Evolutionary conservation across 2,113 vertebrate species (phyloP), one percentile per base, ranked within the genome.

Genomic region (Oncorhynchus clarkii): DNA sequence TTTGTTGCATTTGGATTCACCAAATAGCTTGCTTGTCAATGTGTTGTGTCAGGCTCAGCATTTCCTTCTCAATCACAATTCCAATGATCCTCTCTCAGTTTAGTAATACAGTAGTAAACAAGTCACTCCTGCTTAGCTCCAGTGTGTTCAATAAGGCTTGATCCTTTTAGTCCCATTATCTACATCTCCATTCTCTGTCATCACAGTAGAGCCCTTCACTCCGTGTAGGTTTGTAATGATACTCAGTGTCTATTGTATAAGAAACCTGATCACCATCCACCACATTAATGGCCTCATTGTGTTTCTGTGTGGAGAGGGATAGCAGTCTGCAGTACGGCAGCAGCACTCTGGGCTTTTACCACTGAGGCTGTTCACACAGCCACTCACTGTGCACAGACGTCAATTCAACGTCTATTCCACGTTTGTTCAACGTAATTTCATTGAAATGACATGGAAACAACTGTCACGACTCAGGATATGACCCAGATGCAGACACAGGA

Each of bases 41-140:
- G 67, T 13, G 14, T 79, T 79, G 67, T 77, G 81, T 54, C 51
- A 67, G 68, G 51, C 57, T n/a, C 7, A 76, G 77, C 80, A 34
- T 85, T 83, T 85, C 79, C 71, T 6, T 82, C 59, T 54, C 64
- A 18, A 6, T 20, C 62, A 18, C 34, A 71, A 62, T 62, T 62
- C n/a, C 7, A 62, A 24, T 62, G n/a, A 62, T 62, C 22, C 59
- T 62, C 5, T 11, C 59, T 62, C n/a, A 7, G n/a, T 62, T 24
- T 22, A 62, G n/a, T 62, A 22, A 22, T 3, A 7, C 18, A 62
- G 18, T 22, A 62, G 59, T 62, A 62, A 62, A 62, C 18, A n/a
- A 24, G 4, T 62, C 59, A 62, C 20, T 62, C 59, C 22, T 11
- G 2, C n/a, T 62, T 22, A 18, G 16, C 51, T 54, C 51, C 16